Evolutionary conservation across 2,888 invertebrate species (phyloP), one percentile per base, ranked within the genome.

Genomic region (Lamellibrachia satsuma): DNA sequence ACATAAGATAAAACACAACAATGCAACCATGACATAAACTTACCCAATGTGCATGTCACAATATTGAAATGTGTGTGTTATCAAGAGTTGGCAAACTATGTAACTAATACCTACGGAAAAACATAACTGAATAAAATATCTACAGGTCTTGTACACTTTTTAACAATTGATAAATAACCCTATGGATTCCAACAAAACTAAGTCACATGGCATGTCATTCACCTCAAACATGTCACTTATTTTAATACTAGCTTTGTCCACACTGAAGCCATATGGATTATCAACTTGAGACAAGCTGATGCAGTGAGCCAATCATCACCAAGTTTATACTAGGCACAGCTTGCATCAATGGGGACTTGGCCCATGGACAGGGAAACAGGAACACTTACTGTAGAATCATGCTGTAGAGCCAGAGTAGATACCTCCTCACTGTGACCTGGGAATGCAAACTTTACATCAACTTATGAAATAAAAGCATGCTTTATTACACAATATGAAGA

Each of bases 351-450:
- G 92, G 52, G 92, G 39, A 15, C 11, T 7, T 11, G 8, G 7
- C 8, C 57, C 39, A 52, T 1, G 52, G 57, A 39, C 39, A 39
- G 39, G 9, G 2, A 92, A 75, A 52, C 75, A 15, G 8, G 57
- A 15, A n/a, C 55, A 55, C 92, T 92, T 94, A 96, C 96, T 96
- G 95, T 95, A 93, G 95, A 95, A 93, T 96, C 96, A 94, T 95
- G 95, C 93, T 96, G 96, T 92, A 96, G 93, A 22, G 96, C 95
- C 92, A 96, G 90, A 11, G 95, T 95, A 4, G 96, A 96, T 52
- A 96, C 95, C 93, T 96, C 96, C 93, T 96, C 96, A n/a, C 94
- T 94, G 93, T 96, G 96, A 90, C 96, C 96, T 95, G 93, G 52
- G 3, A 94, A 55, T 39, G 92, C 90, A 90, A 93, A 92, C 27